Conservation (phyloP, 2,888 invertebrate species). For the Nipponacmea schrenckii region DNA sequence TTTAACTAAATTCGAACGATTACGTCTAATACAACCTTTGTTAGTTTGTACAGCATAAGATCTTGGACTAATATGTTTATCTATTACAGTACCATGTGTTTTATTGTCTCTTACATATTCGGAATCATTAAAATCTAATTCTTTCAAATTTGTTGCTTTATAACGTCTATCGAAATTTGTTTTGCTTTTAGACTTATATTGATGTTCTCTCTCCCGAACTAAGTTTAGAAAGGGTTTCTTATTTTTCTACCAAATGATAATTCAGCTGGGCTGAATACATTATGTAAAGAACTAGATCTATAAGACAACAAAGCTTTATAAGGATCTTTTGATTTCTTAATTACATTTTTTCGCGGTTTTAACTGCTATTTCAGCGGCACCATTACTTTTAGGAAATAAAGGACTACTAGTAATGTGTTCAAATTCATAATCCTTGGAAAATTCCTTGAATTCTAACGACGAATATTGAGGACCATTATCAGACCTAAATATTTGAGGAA, state of each 20-base stretch:
- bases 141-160: neutral
- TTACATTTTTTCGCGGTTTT: constrained; percentile 13
- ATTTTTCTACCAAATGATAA: constrained; percentile 12
- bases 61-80: neutral
- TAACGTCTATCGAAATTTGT: neutral
- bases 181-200: neutral
- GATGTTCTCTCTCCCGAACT: neutral
- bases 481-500: constrained; percentile 24
- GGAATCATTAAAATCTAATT: neutral
- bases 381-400: constrained; percentile 29
- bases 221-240: neutral
- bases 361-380: constrained; percentile 27
- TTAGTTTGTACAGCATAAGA: constrained; percentile 1
- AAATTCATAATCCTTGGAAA: constrained; percentile 30
- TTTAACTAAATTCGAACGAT: neutral
- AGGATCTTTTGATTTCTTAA: neutral
- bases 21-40: neutral
- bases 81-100: neutral
- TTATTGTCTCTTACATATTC: constrained; percentile 10
- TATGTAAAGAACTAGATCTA: constrained; percentile 11
- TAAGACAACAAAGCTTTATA: constrained; percentile 16
- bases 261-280: constrained; percentile 16
- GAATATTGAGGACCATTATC: no score
- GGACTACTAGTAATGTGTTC: constrained; percentile 29
- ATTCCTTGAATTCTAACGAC: constrained; percentile 27